Conservation (phyloP, 2,888 invertebrate genomes). For the Flexamia atlantica region DNA sequence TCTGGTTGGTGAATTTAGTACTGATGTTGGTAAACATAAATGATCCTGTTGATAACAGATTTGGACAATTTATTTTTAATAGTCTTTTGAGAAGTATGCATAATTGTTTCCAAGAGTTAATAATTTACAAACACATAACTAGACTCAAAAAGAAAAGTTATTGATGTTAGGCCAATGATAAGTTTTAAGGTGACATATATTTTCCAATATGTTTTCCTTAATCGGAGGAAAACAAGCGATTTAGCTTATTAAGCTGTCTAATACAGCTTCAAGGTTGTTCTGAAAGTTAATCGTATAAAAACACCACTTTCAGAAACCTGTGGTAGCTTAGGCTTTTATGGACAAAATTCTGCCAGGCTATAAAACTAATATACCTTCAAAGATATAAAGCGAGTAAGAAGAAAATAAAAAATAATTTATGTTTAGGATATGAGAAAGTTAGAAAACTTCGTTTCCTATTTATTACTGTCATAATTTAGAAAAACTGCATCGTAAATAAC, state of each 20-base stretch:
- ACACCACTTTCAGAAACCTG: not conserved
- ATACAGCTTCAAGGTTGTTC: not conserved
- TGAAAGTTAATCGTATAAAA: not conserved
- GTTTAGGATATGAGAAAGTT: conserved; percentile 10
- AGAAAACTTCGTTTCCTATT: conserved; percentile 6
- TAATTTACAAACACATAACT: too few species aligned
- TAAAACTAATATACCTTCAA: not conserved
- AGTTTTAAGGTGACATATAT: too few species aligned
- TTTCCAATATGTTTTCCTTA: too few species aligned
- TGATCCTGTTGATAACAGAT: too few species aligned
- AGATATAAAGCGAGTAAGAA: not conserved
- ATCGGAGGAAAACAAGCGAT: not conserved
- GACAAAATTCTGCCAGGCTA: not conserved
- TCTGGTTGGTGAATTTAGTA: too few species aligned
- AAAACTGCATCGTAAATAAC: conserved; percentile 9
- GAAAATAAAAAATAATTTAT: not conserved
- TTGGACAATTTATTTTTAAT: too few species aligned
- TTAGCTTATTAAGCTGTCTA: not conserved
- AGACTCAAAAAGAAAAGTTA: too few species aligned
- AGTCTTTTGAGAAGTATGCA: too few species aligned
- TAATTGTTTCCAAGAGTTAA: too few species aligned
- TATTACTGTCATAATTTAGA: conserved; percentile 18
- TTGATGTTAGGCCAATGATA: too few species aligned
- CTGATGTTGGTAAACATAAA: too few species aligned
- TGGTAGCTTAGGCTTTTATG: not conserved